These are phyloP conservation scores for Malurus elegans DNA, from an alignment of 2,113 vertebrate species.

Conservation along the genomic window DNA sequence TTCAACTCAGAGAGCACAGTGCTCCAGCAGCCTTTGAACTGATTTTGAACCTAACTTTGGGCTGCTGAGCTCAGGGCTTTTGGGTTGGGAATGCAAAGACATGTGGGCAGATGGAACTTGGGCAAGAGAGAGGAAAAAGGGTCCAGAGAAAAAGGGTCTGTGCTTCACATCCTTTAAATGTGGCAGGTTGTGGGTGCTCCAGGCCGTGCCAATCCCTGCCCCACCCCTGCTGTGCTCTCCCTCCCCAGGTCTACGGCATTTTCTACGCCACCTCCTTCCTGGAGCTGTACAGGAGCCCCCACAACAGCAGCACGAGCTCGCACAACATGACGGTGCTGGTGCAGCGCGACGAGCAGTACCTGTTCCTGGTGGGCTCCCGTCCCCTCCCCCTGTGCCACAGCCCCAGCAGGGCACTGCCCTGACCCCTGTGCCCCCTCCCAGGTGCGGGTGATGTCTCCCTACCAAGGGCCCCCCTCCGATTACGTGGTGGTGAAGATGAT, in stretches of 20 bases:
- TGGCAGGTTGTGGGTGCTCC: not conserved
- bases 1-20: not conserved
- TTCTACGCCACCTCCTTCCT: conserved; percentile 95
- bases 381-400: rapidly evolving
- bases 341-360: conserved; percentile 88
- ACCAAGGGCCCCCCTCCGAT: conserved; percentile 88
- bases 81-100: not conserved
- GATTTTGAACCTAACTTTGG: too few relatives aligned
- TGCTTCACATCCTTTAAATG: not conserved
- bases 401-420: rapidly evolving
- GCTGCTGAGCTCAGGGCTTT: not conserved
- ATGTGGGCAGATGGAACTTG: not conserved
- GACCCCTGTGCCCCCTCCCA: conserved; percentile 43
- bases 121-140: not conserved
- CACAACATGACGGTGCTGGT: conserved; percentile 82
- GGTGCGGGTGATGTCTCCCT: conserved; percentile 88
- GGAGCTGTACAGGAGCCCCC: conserved; percentile 87
- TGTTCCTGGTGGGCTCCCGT: conserved; percentile 85
- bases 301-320: conserved; percentile 65
- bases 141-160: not conserved
- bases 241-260: conserved; percentile 82
- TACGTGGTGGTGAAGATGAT: conserved; percentile 92
- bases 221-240: not conserved
- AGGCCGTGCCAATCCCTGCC: not conserved
- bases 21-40: not conserved